A percentile compares a stretch with the other conserved stretches of the same genome.
These are phyloP conservation scores for Onychorhynchus coronatus DNA, from an alignment of 2,113 vertebrate species.

Conservation along the genomic window DNA sequence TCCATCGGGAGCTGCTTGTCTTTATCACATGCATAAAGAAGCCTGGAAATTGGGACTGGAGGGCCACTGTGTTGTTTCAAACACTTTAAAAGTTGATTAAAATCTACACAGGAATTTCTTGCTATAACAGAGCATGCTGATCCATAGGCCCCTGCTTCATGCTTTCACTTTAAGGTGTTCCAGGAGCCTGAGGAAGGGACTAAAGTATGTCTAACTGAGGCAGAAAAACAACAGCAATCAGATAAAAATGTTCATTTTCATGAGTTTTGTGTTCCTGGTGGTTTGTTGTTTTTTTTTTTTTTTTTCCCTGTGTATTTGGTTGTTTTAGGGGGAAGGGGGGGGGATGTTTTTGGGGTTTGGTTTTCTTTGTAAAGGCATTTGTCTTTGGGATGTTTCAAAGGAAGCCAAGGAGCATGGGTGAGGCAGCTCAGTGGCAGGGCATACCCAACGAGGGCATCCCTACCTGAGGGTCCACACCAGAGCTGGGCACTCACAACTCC, in stretches of 20 bases:
- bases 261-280: not conserved
- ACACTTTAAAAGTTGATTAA: not conserved
- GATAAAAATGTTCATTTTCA: not conserved
- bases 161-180: not conserved
- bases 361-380: not conserved
- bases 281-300: not conserved
- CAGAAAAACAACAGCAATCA: not conserved
- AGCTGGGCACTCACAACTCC: not conserved
- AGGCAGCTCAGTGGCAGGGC: not conserved
- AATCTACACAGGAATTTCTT: not conserved
- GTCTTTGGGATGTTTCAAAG: not conserved
- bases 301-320: not conserved
- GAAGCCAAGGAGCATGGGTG: not conserved
- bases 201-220: not conserved
- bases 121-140: not conserved
- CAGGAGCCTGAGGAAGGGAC: not conserved
- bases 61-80: not conserved
- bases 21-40: not conserved
- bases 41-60: not conserved
- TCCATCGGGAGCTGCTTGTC: not conserved
- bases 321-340: not conserved
- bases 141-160: not conserved
- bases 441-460: not conserved
- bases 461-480: not conserved
- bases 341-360: not conserved